Base-by-base conservation (phyloP, 2,113 vertebrate species). In the Procavia capensis region DNA sequence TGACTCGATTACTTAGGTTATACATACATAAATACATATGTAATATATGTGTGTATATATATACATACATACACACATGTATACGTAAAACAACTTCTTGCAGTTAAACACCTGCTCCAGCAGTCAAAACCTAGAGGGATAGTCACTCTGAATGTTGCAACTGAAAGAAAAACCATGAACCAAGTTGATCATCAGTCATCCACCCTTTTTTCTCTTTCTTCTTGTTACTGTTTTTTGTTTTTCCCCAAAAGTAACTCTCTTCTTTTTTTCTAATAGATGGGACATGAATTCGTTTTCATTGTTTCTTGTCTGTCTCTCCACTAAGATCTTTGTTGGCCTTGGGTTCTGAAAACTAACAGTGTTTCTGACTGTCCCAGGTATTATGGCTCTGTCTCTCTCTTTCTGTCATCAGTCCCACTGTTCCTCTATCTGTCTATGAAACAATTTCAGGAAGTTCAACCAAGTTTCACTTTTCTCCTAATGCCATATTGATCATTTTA, bases 81-180 rank as follows among this genome's bases (percentile, higher is more conserved):
- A 3, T 29, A 2, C 7, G 16, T 63, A 64, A 75, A 89, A 41
- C 9, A 79, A 22, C 7, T 57, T n/a, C 47, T 43, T 47, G 24
- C 43, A 45, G 36, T 43, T 80, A 85, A 78, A n/a, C 11, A 29
- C 2, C 34, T 92, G 19, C 1, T 87, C 4, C 27, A 2, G 2
- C 27, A 85, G 45, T 45, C 1, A 41, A 75, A 57, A 39, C 20
- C 7, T 43, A 68, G 47, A 89, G 24, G 10, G 4, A 74, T 20
- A 25, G 2, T 11, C 25, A n/a, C 5, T 1, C 20, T 31, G 29
- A 75, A 9, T 6, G 10, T 9, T 31, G 4, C 0, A 14, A 6
- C 2, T 31, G 3, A 27, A 8, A 57, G 34, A 39, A 68, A 57
- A 47, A 54, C 7, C 6, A 9, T 3, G 9, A 95, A 31, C 20